A percentile compares a stretch with the other conserved stretches of the same genome.
Conservation (phyloP, 1,140 invertebrate species). For the Sitobion miscanthi region DNA sequence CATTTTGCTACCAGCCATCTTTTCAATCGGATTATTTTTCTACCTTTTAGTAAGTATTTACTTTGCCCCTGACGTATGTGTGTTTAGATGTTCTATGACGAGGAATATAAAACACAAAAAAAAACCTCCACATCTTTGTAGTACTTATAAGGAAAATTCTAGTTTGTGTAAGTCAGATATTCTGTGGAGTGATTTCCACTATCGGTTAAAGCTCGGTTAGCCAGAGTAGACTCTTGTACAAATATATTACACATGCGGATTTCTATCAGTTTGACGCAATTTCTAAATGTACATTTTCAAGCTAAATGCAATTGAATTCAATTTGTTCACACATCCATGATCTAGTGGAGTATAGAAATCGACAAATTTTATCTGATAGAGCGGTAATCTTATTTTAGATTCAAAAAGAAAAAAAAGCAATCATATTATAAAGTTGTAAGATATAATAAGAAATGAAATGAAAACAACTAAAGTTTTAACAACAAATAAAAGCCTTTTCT, state of each 20-base stretch:
- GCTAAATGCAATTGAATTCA: background rate
- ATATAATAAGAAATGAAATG: background rate
- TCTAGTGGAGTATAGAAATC: background rate
- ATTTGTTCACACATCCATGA: background rate
- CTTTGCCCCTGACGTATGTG: background rate
- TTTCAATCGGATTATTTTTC: conserved; percentile 29
- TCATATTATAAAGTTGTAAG: background rate
- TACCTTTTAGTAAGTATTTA: conserved; percentile 21
- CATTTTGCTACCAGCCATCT: conserved; percentile 4
- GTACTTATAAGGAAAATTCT: background rate
- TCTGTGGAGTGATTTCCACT: background rate
- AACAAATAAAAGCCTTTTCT: background rate
- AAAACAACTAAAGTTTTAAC: background rate
- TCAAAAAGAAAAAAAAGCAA: background rate
- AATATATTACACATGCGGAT: background rate
- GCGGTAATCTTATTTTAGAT: background rate
- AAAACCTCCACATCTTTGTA: background rate
- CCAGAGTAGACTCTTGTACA: background rate
- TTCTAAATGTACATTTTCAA: background rate
- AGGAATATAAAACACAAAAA: conserved; percentile 26
- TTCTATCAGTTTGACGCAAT: background rate
- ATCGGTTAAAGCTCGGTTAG: background rate
- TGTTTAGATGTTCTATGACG: conserved; percentile 8
- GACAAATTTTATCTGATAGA: background rate
- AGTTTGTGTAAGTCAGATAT: background rate